phyloP scores from a whole-genome alignment of 2,888 invertebrate species.

The Clunio marinus region DNA sequence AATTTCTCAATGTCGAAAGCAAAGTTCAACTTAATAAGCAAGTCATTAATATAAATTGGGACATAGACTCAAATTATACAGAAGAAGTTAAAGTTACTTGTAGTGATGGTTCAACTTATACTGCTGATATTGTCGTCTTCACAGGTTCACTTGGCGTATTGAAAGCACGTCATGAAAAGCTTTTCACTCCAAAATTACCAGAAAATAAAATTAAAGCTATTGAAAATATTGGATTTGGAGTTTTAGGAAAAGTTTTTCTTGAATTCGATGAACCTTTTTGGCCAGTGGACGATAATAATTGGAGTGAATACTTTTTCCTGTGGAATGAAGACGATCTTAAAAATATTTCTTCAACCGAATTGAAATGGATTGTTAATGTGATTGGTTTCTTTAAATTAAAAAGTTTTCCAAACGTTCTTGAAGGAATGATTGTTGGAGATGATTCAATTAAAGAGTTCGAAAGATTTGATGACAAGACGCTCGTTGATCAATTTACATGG shows the following conservation, averaged over 20 bases:
- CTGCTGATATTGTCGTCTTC: conserved; percentile 59
- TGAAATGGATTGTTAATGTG: conserved; percentile 11
- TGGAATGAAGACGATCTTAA: conserved; percentile 55
- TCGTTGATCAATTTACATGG: conserved; percentile 54
- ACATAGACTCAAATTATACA: no score
- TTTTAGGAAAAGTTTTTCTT: conserved; percentile 61
- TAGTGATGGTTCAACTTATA: conserved; percentile 50
- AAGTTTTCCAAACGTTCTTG: conserved; percentile 55
- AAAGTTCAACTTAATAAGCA: conserved; percentile 40
- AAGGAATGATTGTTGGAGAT: conserved; percentile 56
- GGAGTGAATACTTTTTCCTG: conserved; percentile 46
- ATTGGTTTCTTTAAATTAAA: conserved; percentile 42
- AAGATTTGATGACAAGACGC: conserved; percentile 52
- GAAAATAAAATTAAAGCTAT: conserved; percentile 53
- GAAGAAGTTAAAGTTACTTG: conserved; percentile 42
- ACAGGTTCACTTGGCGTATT: conserved; percentile 60
- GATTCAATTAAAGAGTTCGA: conserved; percentile 56
- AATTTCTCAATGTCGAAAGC: conserved; percentile 42
- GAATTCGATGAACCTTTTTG: conserved; percentile 60
- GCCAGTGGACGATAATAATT: conserved; percentile 48
- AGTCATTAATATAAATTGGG: conserved; percentile 37
- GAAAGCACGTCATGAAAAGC: conserved; percentile 50
- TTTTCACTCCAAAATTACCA: conserved; percentile 54
- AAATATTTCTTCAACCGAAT: not conserved
- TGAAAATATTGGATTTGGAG: conserved; percentile 57